phyloP scores from a whole-genome alignment of 2,888 invertebrate genomes.

The Conomelus anceps region DNA sequence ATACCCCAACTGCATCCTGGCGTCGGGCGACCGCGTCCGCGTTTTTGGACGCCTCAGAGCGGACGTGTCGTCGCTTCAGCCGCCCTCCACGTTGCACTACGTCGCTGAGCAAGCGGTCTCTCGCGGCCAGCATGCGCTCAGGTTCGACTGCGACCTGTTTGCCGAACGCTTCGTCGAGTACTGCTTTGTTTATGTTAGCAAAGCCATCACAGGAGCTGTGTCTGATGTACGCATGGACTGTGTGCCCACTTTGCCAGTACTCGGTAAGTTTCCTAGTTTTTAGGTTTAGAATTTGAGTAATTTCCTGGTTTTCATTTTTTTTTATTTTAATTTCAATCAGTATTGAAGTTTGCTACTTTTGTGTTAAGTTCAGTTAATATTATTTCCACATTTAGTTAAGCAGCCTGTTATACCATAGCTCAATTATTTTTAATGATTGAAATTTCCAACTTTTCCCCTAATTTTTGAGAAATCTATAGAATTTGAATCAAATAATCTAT shows the following conservation, averaged over 20 bases:
- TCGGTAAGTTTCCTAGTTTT: slow-evolving; percentile 50
- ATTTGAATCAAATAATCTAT: too few relatives aligned
- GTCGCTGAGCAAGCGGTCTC: slow-evolving; percentile 58
- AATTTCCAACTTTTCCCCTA: too few relatives aligned
- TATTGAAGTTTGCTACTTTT: too few relatives aligned
- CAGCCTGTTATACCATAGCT: too few relatives aligned
- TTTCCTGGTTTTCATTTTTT: too few relatives aligned
- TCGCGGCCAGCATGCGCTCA: slow-evolving; percentile 66
- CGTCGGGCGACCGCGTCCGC: slow-evolving; percentile 60
- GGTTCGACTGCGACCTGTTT: slow-evolving; percentile 75
- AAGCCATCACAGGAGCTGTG: slow-evolving; percentile 77
- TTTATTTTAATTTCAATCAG: too few relatives aligned
- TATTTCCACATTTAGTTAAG: too few relatives aligned
- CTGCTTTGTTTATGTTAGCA: slow-evolving; percentile 82
- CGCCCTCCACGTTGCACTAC: slow-evolving; percentile 58
- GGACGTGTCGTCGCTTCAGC: slow-evolving; percentile 59
- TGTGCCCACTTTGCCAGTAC: slow-evolving; percentile 71
- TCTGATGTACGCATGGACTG: slow-evolving; percentile 79
- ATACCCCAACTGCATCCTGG: slow-evolving; percentile 75
- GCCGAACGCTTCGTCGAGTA: slow-evolving; percentile 77
- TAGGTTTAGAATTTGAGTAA: neutral
- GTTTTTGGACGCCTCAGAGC: slow-evolving; percentile 67
- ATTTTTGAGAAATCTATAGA: too few relatives aligned
- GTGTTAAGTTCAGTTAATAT: too few relatives aligned
- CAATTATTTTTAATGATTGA: too few relatives aligned